Conservation (phyloP, 2,797 vertebrate genomes). For the Bovichtus variegatus region DNA sequence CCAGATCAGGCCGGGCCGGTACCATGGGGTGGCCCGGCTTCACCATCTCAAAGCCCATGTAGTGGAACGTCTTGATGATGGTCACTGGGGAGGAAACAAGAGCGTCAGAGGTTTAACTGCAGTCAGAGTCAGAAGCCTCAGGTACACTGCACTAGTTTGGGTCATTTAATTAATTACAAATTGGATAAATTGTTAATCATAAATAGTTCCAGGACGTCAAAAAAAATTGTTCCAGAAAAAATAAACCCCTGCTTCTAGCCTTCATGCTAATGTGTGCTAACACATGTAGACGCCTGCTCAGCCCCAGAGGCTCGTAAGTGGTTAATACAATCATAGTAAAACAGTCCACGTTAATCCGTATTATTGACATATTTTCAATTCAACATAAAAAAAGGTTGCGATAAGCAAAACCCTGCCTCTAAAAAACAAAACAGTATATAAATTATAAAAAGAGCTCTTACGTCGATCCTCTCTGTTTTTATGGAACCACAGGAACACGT, state of each 20-base stretch:
- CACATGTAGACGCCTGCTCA: background rate
- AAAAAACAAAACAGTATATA: background rate
- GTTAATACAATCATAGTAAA: background rate
- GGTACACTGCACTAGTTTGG: background rate
- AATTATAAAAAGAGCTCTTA: conserved; percentile 77
- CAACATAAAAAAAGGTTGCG: background rate
- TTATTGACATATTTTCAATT: background rate
- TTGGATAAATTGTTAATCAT: no score
- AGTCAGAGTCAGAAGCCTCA: background rate
- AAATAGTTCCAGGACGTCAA: no score
- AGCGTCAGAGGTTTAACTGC: background rate
- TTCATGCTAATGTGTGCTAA: no score
- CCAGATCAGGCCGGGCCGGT: conserved; percentile 90
- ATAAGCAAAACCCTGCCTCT: background rate
- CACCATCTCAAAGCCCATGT: conserved; percentile 95
- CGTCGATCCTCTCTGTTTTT: conserved; percentile 96
- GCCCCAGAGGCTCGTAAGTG: background rate
- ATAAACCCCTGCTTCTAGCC: no score
- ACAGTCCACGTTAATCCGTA: no score
- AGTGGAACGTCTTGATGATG: conserved; percentile 95
- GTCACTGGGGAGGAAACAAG: conserved; percentile 75
- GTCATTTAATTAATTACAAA: background rate
- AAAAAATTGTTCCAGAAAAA: no score
- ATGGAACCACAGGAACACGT: conserved; percentile 96
- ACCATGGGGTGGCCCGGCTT: conserved; percentile 92